A percentile compares a stretch with the other conserved stretches of the same genome.
phyloP scores from a whole-genome alignment of 2,797 vertebrate species.

The Agapornis canus region DNA sequence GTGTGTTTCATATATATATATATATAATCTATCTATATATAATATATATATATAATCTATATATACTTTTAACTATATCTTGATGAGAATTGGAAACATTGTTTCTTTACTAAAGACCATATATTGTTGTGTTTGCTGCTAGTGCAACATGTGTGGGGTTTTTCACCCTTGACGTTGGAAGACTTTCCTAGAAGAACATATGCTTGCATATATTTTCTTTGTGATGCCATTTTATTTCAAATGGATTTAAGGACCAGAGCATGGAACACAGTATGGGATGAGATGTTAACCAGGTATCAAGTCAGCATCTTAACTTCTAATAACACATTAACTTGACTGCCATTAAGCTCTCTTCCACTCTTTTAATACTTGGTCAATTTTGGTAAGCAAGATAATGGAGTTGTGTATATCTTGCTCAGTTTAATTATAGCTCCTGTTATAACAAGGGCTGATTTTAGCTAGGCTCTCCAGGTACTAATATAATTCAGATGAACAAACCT shows the following conservation, averaged over 20 bases:
- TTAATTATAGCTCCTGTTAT: background rate
- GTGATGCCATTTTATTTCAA: background rate
- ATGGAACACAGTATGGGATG: background rate
- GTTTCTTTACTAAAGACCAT: background rate
- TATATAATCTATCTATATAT: background rate
- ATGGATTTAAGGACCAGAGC: background rate
- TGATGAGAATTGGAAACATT: background rate
- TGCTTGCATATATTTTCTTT: background rate
- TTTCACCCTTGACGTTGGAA: background rate
- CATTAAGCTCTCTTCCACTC: background rate
- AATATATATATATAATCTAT: background rate
- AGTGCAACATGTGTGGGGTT: rapidly evolving
- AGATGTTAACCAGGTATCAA: background rate
- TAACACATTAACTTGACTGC: background rate
- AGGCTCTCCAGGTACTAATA: background rate
- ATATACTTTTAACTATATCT: background rate
- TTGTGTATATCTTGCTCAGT: background rate
- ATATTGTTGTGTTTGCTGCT: background rate
- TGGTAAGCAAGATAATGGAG: background rate
- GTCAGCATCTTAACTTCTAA: background rate
- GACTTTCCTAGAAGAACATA: background rate
- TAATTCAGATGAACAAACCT: background rate
- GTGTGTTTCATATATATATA: background rate
- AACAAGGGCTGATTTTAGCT: background rate
- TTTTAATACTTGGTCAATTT: background rate